Conservation (phyloP, 2,797 vertebrate species). For the Serranus cabrilla region DNA sequence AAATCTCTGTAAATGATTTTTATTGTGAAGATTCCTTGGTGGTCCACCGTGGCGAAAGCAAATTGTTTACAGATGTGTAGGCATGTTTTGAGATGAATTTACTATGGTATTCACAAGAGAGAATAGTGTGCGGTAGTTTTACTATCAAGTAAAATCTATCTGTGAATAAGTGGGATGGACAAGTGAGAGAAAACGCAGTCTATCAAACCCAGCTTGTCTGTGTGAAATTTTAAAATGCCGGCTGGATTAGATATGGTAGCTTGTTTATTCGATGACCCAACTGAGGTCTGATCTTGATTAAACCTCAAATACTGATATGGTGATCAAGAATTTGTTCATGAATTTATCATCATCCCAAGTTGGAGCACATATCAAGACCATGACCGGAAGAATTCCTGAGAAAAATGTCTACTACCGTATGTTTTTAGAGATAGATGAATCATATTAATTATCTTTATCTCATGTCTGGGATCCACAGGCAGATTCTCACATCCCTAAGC, state of each 20-base stretch:
- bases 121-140: background rate
- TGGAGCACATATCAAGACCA: background rate
- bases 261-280: background rate
- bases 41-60: background rate
- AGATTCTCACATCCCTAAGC: constrained; percentile 32
- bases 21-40: too few species aligned
- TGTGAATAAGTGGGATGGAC: background rate
- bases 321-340: background rate
- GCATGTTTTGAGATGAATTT: background rate
- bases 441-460: constrained; percentile 37
- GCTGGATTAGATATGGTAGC: too few species aligned
- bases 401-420: constrained; percentile 22
- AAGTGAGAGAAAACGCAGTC: background rate
- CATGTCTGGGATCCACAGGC: background rate
- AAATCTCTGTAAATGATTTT: too few species aligned
- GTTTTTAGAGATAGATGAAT: constrained; percentile 44
- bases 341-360: background rate
- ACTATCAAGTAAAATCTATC: background rate
- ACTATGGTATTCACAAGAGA: background rate
- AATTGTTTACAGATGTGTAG: background rate
- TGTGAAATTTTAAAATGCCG: background rate
- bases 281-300: background rate
- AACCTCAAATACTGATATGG: background rate
- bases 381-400: background rate
- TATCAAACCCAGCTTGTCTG: background rate